A percentile compares a stretch with the other conserved stretches of the same genome.
phyloP scores from a whole-genome alignment of 2,113 vertebrate species.

The Sylvilagus bachmani region DNA sequence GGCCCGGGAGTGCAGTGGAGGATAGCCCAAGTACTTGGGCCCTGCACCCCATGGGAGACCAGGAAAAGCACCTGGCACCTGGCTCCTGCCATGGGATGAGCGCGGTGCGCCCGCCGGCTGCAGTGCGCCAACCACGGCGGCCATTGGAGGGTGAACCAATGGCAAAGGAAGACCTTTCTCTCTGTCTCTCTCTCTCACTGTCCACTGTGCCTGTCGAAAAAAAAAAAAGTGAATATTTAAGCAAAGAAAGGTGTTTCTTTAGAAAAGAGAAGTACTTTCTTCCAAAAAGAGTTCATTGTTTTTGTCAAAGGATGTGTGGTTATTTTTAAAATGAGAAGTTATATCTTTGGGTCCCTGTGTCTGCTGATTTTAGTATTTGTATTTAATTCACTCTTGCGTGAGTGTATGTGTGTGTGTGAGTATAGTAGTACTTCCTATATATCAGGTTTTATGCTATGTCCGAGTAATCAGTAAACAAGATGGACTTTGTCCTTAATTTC shows the following conservation, averaged over 20 bases:
- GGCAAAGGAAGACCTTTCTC: no score
- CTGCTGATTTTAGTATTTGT: neutral
- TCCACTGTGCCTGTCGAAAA: no score
- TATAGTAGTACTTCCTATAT: neutral
- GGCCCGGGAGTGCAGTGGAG: no score
- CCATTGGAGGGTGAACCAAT: no score
- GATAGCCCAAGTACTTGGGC: no score
- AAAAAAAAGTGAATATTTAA: neutral
- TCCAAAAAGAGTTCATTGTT: neutral
- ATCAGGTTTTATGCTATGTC: neutral
- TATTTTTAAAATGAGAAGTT: constrained; percentile 55
- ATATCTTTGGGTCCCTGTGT: neutral
- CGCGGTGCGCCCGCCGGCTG: no score
- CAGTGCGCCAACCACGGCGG: no score
- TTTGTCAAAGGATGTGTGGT: neutral
- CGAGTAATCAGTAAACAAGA: neutral
- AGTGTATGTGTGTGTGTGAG: neutral
- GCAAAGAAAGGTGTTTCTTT: neutral
- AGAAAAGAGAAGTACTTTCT: no score
- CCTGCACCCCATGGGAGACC: no score
- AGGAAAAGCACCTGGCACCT: no score
- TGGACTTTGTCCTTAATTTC: neutral
- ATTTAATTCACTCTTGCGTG: neutral
- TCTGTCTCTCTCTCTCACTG: no score
- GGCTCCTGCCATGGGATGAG: no score